These are phyloP conservation scores for Serinus canaria DNA, from an alignment of 2,113 vertebrate genomes.

Conservation along the genomic window DNA sequence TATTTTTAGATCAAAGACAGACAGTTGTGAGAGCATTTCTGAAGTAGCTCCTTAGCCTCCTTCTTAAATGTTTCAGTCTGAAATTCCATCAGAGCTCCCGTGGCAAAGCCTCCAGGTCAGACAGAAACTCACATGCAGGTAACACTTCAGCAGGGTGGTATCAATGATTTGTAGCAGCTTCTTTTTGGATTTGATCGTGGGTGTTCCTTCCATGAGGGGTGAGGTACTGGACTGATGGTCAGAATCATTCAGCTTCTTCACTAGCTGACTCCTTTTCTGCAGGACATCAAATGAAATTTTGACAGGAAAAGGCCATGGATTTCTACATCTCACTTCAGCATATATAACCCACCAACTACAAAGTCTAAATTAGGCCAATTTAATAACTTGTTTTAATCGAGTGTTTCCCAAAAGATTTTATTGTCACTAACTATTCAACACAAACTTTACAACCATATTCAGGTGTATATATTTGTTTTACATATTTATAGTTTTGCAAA, in stretches of 20 bases:
- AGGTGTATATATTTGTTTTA: neutral
- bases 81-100: neutral
- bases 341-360: neutral
- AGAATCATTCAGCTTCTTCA: slow-evolving; percentile 94
- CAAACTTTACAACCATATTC: neutral
- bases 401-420: neutral
- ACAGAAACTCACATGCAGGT: slow-evolving; percentile 86
- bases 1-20: neutral
- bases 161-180: slow-evolving; percentile 98
- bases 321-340: neutral
- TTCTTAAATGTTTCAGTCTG: neutral
- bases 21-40: neutral
- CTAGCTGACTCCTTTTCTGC: slow-evolving; percentile 95
- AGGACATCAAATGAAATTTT: neutral
- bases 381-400: neutral
- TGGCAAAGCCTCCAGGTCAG: neutral
- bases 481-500: neutral
- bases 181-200: slow-evolving; percentile 96
- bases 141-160: slow-evolving; percentile 95
- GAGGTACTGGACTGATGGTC: slow-evolving; percentile 91
- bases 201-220: slow-evolving; percentile 95
- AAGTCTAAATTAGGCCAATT: neutral
- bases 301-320: neutral
- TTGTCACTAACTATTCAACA: neutral
- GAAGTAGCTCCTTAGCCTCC: neutral